These are phyloP conservation scores for Chlorodrepanis virens DNA, from an alignment of 2,113 vertebrate species.

Conservation along the genomic window DNA sequence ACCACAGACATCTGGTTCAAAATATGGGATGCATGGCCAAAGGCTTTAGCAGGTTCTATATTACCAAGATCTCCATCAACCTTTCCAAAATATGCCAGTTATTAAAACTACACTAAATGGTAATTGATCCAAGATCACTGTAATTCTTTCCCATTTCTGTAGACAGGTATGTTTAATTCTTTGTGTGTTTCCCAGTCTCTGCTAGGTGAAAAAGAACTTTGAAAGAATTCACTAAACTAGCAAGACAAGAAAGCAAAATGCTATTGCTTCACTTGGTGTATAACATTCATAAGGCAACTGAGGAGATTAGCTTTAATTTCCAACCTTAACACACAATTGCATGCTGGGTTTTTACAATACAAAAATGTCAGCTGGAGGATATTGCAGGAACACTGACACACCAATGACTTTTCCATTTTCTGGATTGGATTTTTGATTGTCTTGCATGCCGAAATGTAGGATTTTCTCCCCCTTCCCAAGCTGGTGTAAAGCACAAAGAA, in stretches of 20 bases:
- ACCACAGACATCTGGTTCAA: neutral
- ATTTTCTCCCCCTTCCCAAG: neutral
- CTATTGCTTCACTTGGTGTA: neutral
- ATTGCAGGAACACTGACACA: neutral
- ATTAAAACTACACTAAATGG: neutral
- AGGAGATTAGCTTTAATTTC: conserved; percentile 7
- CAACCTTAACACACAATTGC: neutral
- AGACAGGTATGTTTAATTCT: neutral
- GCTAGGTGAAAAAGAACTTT: neutral
- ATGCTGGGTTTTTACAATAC: neutral
- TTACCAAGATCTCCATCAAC: neutral
- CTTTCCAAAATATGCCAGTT: neutral
- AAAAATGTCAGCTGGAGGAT: neutral
- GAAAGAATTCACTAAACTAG: neutral
- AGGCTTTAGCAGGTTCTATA: neutral
- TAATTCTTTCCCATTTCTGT: neutral
- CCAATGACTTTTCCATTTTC: neutral
- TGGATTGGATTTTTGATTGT: neutral
- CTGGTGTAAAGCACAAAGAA: neutral
- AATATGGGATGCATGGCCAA: neutral
- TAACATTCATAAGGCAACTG: neutral
- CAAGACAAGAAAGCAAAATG: neutral
- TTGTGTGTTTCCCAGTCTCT: neutral
- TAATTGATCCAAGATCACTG: neutral
- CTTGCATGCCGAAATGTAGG: neutral